Conservation (phyloP, 2,888 invertebrate genomes). For the Sphinx pinastri region DNA sequence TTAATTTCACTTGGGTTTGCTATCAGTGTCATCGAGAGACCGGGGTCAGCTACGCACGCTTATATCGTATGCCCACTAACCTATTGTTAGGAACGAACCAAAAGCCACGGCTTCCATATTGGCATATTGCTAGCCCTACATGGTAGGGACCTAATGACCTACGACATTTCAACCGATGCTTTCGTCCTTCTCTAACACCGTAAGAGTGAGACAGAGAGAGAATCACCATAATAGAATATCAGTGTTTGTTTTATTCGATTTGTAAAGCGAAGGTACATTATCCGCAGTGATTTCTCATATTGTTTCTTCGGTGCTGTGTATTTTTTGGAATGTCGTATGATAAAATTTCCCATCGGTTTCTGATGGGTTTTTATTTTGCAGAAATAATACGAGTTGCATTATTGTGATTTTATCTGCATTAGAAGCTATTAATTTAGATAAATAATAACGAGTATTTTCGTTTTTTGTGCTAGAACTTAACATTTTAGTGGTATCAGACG, state of each 20-base stretch:
- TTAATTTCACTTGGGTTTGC: conserved; percentile 50
- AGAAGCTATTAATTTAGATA: neutral
- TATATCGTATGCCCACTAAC: conserved; percentile 64
- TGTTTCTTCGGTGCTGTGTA: conserved; percentile 44
- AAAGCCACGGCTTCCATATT: conserved; percentile 82
- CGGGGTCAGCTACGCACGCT: conserved; percentile 70
- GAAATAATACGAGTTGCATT: conserved; percentile 7
- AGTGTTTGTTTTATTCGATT: conserved; percentile 79
- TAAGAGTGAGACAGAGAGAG: conserved; percentile 56
- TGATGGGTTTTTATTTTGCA: conserved; percentile 27
- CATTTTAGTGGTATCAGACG: neutral
- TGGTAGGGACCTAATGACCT: conserved; percentile 82
- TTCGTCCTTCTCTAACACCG: conserved; percentile 56
- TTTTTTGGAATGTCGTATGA: conserved; percentile 33
- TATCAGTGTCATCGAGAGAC: conserved; percentile 71
- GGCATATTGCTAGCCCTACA: conserved; percentile 81
- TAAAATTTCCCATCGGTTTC: conserved; percentile 43
- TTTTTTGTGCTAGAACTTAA: neutral
- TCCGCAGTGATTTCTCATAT: conserved; percentile 68
- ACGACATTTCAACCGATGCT: conserved; percentile 80
- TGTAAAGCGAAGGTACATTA: conserved; percentile 69
- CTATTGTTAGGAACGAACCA: conserved; percentile 74
- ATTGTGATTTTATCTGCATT: neutral
- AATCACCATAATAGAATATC: conserved; percentile 79
- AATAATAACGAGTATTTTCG: neutral